Conservation (phyloP, 2,888 invertebrate genomes). For the Andrena praecox region DNA sequence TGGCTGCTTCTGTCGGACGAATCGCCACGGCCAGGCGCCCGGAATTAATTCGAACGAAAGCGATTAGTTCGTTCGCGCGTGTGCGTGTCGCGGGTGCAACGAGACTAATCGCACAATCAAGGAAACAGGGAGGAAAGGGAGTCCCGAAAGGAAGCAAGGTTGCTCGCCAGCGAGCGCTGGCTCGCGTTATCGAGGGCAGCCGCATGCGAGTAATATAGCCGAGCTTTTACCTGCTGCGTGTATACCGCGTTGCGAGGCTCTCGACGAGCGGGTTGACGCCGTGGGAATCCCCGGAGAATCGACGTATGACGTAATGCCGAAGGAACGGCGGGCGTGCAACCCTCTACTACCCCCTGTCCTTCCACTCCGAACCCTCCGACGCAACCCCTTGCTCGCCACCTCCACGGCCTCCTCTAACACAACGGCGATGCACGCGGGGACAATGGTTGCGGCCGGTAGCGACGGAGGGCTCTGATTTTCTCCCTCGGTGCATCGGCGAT, state of each 20-base stretch:
- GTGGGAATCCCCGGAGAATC: conserved; percentile 78
- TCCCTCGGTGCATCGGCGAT: conserved; percentile 74
- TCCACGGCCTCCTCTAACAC: conserved; percentile 54
- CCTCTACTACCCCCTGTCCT: conserved; percentile 54
- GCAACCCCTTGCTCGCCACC: conserved; percentile 66
- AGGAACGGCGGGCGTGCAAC: conserved; percentile 72
- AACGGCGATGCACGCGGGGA: conserved; percentile 53
- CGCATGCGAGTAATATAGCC: conserved; percentile 2
- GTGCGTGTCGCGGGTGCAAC: not conserved
- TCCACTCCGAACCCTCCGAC: conserved; percentile 52
- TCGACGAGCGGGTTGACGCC: conserved; percentile 63
- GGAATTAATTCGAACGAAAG: conserved; percentile 32
- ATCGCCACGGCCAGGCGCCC: not conserved
- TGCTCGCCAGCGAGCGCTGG: not conserved
- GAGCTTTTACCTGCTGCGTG: conserved; percentile 43
- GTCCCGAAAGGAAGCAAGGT: not conserved
- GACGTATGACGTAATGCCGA: conserved; percentile 78
- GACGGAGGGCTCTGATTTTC: conserved; percentile 65
- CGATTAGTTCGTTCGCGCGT: not conserved
- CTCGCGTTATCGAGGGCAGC: not conserved
- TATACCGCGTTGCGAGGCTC: conserved; percentile 34
- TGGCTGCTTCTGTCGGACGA: conserved; percentile 17
- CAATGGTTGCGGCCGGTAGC: conserved; percentile 45
- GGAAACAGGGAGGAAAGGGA: not conserved
- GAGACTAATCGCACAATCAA: not conserved